Percentiles rank a stretch among this genome's conserved stretches.
Evolutionary conservation across 2,888 invertebrate genomes (phyloP).

Genomic region (Dyspetes luteomarginatus): DNA sequence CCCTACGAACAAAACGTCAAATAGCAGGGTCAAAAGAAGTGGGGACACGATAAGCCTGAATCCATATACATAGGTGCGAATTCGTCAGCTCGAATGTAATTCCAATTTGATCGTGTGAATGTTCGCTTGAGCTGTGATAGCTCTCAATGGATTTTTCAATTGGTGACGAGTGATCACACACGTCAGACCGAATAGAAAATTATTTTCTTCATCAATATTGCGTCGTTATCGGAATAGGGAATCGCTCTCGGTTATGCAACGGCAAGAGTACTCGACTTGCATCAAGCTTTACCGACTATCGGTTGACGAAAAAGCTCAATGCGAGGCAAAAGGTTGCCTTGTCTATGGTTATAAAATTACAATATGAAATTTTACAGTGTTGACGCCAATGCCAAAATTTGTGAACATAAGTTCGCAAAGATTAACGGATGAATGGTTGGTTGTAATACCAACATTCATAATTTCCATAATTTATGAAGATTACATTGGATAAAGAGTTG

Average conservation of each 20-base stretch:
- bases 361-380: neutral
- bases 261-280: neutral
- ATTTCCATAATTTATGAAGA: neutral
- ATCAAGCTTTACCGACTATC: neutral
- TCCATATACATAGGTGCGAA: too few relatives aligned
- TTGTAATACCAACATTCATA: too few relatives aligned
- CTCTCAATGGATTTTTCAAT: conserved; percentile 6
- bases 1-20: too few relatives aligned
- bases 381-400: neutral
- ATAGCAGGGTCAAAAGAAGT: too few relatives aligned
- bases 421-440: too few relatives aligned
- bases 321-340: conserved; percentile 1
- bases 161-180: conserved; percentile 18
- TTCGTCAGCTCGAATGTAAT: too few relatives aligned
- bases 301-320: conserved; percentile 40
- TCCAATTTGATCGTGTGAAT: neutral
- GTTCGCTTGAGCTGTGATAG: neutral
- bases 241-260: neutral
- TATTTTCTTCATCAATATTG: neutral
- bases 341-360: too few relatives aligned
- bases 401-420: neutral
- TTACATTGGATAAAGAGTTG: too few relatives aligned
- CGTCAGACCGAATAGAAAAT: neutral
- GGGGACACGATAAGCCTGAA: too few relatives aligned
- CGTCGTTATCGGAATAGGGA: neutral